phyloP scores from a whole-genome alignment of 2,888 invertebrate genomes.

The Coelogynopora nodosa region DNA sequence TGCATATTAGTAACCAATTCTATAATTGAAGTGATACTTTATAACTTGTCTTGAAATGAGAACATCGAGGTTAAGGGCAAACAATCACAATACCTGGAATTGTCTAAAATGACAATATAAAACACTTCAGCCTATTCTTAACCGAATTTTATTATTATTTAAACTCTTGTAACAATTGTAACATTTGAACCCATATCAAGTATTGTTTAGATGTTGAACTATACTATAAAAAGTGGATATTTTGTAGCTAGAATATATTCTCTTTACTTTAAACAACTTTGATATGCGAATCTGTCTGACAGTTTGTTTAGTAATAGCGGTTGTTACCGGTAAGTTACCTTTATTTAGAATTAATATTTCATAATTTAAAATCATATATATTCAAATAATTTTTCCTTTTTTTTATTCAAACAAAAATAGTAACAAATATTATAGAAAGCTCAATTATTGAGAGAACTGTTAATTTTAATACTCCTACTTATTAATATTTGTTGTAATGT shows the following conservation, averaged over 20 bases:
- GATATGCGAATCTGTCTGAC: not conserved
- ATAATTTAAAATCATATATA: too few relatives aligned
- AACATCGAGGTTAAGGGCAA: not conserved
- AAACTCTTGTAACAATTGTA: not conserved
- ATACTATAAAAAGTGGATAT: not conserved
- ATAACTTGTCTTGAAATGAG: too few relatives aligned
- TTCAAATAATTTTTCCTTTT: too few relatives aligned
- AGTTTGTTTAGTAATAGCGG: not conserved
- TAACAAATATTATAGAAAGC: too few relatives aligned
- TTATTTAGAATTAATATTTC: too few relatives aligned
- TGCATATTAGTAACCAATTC: too few relatives aligned
- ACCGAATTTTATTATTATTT: not conserved
- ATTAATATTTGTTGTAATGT: too few relatives aligned
- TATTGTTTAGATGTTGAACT: not conserved
- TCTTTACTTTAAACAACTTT: not conserved
- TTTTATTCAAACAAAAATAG: too few relatives aligned
- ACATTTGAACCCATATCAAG: not conserved
- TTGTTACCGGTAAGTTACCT: not conserved
- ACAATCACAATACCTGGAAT: not conserved
- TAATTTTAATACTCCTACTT: too few relatives aligned
- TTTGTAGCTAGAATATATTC: not conserved
- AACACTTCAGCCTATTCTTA: not conserved
- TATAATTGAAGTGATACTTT: too few relatives aligned
- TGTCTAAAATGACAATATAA: not conserved
- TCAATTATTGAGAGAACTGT: too few relatives aligned